These are phyloP conservation scores for Schrankia costaestrigalis DNA, from an alignment of 2,888 invertebrate species.

Conservation along the genomic window DNA sequence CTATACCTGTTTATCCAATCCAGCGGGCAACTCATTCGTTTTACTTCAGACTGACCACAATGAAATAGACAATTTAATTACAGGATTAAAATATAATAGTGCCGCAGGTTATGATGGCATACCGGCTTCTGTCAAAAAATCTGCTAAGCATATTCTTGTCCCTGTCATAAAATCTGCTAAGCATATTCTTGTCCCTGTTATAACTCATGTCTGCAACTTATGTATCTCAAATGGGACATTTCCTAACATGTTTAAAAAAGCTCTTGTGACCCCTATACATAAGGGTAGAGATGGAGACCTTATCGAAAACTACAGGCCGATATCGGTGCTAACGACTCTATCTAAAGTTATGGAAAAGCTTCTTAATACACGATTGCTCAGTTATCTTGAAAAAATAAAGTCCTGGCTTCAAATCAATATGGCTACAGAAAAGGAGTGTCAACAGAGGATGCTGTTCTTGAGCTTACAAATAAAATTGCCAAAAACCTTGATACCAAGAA, in stretches of 20 bases:
- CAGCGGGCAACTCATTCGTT: neutral
- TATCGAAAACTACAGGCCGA: too few relatives aligned
- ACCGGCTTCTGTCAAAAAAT: too few relatives aligned
- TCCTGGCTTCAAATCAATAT: neutral
- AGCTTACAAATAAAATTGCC: too few relatives aligned
- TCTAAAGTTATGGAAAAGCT: constrained; percentile 10
- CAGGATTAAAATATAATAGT: neutral
- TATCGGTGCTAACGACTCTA: constrained; percentile 6
- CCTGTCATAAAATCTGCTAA: neutral
- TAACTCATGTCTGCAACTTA: too few relatives aligned
- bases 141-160: too few relatives aligned
- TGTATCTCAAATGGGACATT: too few relatives aligned
- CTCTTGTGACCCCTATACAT: too few relatives aligned
- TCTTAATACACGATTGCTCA: neutral
- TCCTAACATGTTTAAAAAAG: too few relatives aligned
- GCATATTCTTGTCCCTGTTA: neutral
- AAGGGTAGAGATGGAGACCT: too few relatives aligned
- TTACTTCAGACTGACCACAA: neutral
- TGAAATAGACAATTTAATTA: neutral
- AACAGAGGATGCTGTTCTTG: too few relatives aligned
- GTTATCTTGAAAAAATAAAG: neutral
- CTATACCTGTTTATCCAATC: neutral
- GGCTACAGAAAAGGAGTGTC: neutral
- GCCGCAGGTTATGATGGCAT: neutral
- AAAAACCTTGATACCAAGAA: too few relatives aligned